Percentiles rank a stretch among this genome's conserved stretches.
Conservation (phyloP, 2,113 vertebrate genomes). For the Nipponia nippon region DNA sequence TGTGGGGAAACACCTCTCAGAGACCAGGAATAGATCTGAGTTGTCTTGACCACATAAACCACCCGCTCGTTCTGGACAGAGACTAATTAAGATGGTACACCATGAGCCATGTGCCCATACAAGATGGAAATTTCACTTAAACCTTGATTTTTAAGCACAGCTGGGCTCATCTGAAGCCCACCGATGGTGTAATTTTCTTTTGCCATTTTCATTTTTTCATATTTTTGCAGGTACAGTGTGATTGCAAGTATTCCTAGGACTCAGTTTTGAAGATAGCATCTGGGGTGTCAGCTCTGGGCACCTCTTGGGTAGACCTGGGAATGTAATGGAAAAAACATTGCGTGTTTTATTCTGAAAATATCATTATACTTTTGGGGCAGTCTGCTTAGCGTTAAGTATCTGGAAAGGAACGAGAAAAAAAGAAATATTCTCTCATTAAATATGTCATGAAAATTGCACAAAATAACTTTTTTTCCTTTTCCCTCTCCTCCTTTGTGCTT, state of each 20-base stretch:
- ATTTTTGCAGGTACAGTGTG: not conserved
- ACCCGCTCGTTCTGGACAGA: not conserved
- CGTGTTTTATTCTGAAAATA: not conserved
- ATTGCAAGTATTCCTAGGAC: not conserved
- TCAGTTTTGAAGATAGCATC: not conserved
- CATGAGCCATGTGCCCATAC: not conserved
- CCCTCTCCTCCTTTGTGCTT: not conserved
- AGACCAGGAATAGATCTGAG: not conserved
- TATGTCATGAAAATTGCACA: not conserved
- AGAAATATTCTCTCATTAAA: not conserved
- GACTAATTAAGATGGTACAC: not conserved
- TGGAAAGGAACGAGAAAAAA: not conserved
- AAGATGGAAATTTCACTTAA: not conserved
- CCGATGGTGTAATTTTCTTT: not conserved
- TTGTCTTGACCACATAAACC: not conserved
- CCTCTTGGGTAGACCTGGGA: not conserved
- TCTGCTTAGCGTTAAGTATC: not conserved
- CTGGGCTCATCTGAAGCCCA: not conserved
- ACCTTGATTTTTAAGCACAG: not conserved
- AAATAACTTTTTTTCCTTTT: not conserved
- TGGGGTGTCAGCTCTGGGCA: not conserved
- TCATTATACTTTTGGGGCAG: not conserved
- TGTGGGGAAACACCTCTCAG: not conserved
- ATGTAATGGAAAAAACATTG: accelerated
- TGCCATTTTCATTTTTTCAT: not conserved